Conservation (phyloP, 2,888 invertebrate species). For the Andrena bicolor region DNA sequence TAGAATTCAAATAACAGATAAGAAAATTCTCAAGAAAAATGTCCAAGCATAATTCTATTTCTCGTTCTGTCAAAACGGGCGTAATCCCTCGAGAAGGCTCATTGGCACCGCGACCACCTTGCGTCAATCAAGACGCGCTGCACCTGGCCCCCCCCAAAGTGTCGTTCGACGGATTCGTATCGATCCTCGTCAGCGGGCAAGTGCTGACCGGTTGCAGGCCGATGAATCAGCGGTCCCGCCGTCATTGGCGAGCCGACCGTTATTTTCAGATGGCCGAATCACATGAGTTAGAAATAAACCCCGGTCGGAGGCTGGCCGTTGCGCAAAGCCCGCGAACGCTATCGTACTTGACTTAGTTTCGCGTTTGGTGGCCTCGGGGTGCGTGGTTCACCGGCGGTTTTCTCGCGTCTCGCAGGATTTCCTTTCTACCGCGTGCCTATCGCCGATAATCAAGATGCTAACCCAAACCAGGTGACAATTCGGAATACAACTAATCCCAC, state of each 20-base stretch:
- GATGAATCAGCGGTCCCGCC: conserved; percentile 71
- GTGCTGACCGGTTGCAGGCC: conserved; percentile 47
- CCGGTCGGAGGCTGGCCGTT: conserved; percentile 67
- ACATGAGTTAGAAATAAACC: conserved; percentile 80
- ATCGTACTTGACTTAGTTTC: conserved; percentile 81
- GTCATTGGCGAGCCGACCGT: conserved; percentile 69
- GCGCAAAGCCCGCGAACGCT: conserved; percentile 75
- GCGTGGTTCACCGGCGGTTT: conserved; percentile 62
- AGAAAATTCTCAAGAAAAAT: no score
- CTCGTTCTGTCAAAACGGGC: neutral
- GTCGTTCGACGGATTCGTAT: conserved; percentile 36
- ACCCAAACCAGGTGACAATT: conserved; percentile 61
- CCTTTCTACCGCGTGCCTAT: conserved; percentile 34
- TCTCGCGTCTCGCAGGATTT: conserved; percentile 51
- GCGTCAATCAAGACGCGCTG: conserved; percentile 53
- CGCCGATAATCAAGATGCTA: conserved; percentile 59
- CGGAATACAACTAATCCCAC: neutral
- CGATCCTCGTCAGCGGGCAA: conserved; percentile 43
- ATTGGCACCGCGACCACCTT: conserved; percentile 65
- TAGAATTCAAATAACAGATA: no score
- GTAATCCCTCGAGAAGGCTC: conserved; percentile 1
- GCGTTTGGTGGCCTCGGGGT: conserved; percentile 68
- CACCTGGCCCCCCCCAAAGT: conserved; percentile 20
- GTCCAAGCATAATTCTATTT: no score
- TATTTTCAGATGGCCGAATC: conserved; percentile 82